Evolutionary conservation across 2,113 vertebrate species (phyloP).

Genomic region (Mustela lutreola): DNA sequence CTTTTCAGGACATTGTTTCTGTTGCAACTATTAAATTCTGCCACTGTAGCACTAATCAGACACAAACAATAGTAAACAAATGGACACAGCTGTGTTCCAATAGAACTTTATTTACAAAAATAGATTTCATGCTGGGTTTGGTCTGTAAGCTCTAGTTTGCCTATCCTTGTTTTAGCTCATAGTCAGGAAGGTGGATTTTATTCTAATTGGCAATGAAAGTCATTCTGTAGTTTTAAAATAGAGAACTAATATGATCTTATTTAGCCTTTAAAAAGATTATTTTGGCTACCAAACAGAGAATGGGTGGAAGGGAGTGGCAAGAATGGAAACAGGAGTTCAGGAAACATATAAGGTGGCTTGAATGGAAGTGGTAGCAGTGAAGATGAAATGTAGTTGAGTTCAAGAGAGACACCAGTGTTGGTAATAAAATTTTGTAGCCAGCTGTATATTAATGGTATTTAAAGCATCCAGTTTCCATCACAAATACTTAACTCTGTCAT

Average conservation of each 20-base stretch:
- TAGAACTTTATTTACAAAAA: conserved; percentile 18
- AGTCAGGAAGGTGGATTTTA: not conserved
- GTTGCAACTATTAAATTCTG: not conserved
- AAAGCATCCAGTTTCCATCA: not conserved
- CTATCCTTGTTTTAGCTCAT: not conserved
- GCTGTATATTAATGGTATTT: not conserved
- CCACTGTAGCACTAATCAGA: not conserved
- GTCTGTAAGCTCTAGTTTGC: not conserved
- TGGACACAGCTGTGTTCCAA: not conserved
- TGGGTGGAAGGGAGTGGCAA: not conserved
- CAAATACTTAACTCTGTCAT: not conserved
- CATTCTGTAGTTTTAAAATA: conserved; percentile 1
- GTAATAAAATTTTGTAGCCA: not conserved
- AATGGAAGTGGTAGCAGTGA: not conserved
- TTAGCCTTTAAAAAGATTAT: not conserved
- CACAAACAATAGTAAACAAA: not conserved
- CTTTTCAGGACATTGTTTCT: not conserved
- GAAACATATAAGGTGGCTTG: not conserved
- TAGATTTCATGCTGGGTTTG: not conserved
- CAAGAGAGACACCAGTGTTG: not conserved
- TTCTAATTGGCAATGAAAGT: not conserved
- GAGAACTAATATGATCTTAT: not conserved
- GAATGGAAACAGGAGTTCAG: not conserved
- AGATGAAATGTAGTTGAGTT: not conserved
- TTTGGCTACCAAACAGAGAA: not conserved